Conservation (phyloP, 1,140 invertebrate genomes). For the Drosophila kanapiae region DNA sequence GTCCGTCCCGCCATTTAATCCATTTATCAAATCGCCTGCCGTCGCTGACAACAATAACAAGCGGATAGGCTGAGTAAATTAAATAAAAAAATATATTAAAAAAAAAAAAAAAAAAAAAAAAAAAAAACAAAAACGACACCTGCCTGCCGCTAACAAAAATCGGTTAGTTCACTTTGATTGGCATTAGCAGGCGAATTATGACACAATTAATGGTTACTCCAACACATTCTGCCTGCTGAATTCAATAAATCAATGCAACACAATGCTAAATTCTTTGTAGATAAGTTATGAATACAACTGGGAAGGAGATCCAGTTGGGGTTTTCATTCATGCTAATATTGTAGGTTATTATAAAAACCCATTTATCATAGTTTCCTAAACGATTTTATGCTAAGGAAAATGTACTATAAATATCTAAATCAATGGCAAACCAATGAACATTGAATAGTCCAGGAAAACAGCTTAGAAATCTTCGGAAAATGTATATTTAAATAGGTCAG, state of each 20-base stretch:
- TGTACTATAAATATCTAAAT: background rate
- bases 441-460: background rate
- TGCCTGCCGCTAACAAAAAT: conserved; percentile 19
- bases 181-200: conserved; percentile 48
- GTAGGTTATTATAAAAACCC: background rate
- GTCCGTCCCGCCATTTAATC: conserved; percentile 18
- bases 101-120: conserved; percentile 4
- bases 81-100: conserved; percentile 2
- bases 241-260: conserved; percentile 27
- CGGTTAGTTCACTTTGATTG: conserved; percentile 27
- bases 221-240: conserved; percentile 8
- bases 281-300: background rate
- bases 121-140: conserved; percentile 8
- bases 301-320: conserved; percentile 26
- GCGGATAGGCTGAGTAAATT: conserved; percentile 13
- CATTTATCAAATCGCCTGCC: conserved; percentile 45
- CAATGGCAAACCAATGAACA: background rate
- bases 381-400: background rate
- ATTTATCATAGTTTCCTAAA: background rate
- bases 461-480: background rate
- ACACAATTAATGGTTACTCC: conserved; percentile 35
- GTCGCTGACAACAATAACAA: conserved; percentile 40
- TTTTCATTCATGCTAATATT: background rate
- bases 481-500: background rate
- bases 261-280: conserved; percentile 27